phyloP scores from a whole-genome alignment of 2,888 invertebrate genomes.

The Agrochola lota region DNA sequence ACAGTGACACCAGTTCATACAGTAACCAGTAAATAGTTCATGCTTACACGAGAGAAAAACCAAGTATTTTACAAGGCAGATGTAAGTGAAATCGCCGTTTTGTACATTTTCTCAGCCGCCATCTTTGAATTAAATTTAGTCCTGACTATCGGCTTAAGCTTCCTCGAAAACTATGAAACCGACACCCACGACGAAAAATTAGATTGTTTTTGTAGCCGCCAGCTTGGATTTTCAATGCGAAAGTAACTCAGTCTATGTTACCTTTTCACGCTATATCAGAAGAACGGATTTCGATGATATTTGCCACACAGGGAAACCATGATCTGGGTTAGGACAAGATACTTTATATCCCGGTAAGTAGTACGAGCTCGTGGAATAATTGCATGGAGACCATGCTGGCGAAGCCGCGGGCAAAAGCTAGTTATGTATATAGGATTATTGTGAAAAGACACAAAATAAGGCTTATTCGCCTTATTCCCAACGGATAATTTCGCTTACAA shows the following conservation, averaged over 20 bases:
- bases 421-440: neutral
- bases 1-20: neutral
- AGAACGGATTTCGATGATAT: too few relatives aligned
- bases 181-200: too few relatives aligned
- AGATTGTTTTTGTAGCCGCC: too few relatives aligned
- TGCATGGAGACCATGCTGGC: neutral
- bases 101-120: too few relatives aligned
- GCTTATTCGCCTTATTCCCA: neutral
- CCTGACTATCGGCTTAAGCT: too few relatives aligned
- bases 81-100: neutral
- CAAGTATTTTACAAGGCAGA: neutral
- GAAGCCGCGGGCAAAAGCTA: neutral
- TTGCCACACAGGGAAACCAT: too few relatives aligned
- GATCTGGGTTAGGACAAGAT: too few relatives aligned
- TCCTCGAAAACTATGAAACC: too few relatives aligned
- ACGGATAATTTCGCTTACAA: neutral
- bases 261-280: too few relatives aligned
- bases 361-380: neutral
- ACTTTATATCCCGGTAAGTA: neutral
- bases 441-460: neutral
- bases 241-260: too few relatives aligned
- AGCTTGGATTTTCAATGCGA: too few relatives aligned
- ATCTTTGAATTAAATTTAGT: too few relatives aligned
- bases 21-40: neutral
- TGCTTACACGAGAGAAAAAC: neutral